Conservation (phyloP, 2,888 invertebrate species). For the Hetaerina titia region DNA sequence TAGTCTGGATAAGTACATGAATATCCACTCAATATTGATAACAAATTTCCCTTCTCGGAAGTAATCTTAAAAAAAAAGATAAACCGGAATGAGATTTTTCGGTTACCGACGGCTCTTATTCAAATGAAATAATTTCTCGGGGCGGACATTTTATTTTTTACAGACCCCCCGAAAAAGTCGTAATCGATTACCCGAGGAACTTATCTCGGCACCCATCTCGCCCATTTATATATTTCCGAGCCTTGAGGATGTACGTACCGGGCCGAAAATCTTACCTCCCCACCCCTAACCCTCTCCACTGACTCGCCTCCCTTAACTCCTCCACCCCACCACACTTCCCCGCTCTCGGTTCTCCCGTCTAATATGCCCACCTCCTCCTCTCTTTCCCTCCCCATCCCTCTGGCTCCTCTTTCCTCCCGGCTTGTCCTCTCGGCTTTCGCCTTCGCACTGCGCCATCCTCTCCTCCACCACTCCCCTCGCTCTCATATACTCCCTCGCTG, state of each 20-base stretch:
- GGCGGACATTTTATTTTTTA: background rate
- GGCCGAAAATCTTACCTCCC: background rate
- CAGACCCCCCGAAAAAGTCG: background rate
- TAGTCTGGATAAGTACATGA: too few relatives aligned
- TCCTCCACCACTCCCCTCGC: background rate
- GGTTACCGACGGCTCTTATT: background rate
- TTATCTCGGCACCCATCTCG: conserved; percentile 53
- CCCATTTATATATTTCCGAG: background rate
- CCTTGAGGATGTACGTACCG: conserved; percentile 26
- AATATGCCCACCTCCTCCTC: conserved; percentile 29
- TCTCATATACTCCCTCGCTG: background rate
- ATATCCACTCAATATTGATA: background rate
- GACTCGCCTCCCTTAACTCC: background rate
- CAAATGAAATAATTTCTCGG: background rate
- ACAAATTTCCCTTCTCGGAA: background rate
- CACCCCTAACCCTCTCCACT: background rate
- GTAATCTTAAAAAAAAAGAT: background rate
- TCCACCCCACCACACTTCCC: background rate
- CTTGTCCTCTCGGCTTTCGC: background rate
- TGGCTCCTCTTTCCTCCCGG: background rate
- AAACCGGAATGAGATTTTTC: background rate
- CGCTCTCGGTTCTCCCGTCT: background rate
- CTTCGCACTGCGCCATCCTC: background rate
- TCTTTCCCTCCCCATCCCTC: background rate
- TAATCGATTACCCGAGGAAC: conserved; percentile 53